phyloP scores from a whole-genome alignment of 2,113 vertebrate species.

The Brienomyrus brachyistius region DNA sequence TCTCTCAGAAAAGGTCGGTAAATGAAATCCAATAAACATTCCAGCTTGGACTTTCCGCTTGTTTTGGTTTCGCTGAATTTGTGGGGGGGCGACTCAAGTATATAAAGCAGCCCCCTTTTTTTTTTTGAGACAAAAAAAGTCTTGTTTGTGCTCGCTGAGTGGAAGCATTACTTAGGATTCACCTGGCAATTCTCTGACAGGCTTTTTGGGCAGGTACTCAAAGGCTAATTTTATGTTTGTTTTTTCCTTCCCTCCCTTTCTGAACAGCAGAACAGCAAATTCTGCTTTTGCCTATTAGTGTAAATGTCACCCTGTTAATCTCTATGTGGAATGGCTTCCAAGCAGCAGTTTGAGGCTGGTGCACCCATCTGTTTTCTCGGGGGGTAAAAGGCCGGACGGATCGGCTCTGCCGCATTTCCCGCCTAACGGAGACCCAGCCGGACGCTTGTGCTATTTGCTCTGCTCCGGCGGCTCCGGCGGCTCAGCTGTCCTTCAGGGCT shows the following conservation, averaged over 20 bases:
- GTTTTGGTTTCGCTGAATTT: not conserved
- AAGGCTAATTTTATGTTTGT: not conserved
- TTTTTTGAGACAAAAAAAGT: not conserved
- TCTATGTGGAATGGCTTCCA: not conserved
- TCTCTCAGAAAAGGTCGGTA: not conserved
- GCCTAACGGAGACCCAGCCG: not conserved
- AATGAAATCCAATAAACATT: conserved; percentile 5
- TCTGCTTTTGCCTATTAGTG: not conserved
- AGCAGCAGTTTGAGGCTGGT: not conserved
- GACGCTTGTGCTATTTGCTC: not conserved
- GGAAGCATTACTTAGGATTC: not conserved
- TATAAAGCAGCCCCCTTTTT: not conserved
- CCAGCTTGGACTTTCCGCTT: not conserved
- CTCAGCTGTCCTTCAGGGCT: not conserved
- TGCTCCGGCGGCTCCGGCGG: not conserved
- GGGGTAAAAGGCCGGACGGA: not conserved
- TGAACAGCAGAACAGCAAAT: not conserved
- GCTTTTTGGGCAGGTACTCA: not conserved
- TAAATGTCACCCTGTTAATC: not conserved
- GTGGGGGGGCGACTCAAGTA: not conserved
- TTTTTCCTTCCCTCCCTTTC: not conserved
- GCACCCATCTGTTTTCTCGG: not conserved
- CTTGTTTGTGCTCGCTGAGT: not conserved
- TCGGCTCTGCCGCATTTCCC: not conserved
- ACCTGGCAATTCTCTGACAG: not conserved